Conservation (phyloP, 92 coral and sea anemone genomes). For the Galaxea fascicularis region DNA sequence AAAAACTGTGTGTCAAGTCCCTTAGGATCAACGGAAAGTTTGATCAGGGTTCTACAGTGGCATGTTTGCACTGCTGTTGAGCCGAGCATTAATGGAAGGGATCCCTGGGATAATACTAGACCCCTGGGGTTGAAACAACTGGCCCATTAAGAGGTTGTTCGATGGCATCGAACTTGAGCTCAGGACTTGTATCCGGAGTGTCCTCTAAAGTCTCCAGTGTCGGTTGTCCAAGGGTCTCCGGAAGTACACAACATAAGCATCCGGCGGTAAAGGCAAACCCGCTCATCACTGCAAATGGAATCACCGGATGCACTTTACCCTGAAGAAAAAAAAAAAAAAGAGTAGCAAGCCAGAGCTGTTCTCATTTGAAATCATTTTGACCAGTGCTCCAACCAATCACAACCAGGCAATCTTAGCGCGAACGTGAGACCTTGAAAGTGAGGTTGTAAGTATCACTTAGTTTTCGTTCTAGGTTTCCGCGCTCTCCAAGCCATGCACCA, state of each 20-base stretch:
- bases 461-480: not conserved
- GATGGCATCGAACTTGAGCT: not conserved
- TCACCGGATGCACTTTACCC: slow-evolving; percentile 71
- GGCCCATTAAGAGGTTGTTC: not conserved
- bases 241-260: slow-evolving; percentile 64
- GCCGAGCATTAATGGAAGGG: too few species aligned
- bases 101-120: too few species aligned
- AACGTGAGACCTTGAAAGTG: too few species aligned
- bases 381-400: not conserved
- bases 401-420: not conserved
- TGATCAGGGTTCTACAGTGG: too few species aligned
- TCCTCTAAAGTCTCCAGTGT: slow-evolving; percentile 81
- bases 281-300: slow-evolving; percentile 82
- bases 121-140: not conserved
- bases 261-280: slow-evolving; percentile 74
- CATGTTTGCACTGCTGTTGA: too few species aligned
- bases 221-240: slow-evolving; percentile 82
- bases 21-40: too few species aligned
- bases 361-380: not conserved
- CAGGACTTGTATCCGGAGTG: not conserved
- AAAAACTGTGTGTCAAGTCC: too few species aligned
- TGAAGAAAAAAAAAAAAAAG: slow-evolving; percentile 3
- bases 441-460: too few species aligned
- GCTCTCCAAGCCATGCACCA: not conserved
- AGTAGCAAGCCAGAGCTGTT: not conserved